phyloP scores from a whole-genome alignment of 2,888 invertebrate species.

The Copidosoma aretas region DNA sequence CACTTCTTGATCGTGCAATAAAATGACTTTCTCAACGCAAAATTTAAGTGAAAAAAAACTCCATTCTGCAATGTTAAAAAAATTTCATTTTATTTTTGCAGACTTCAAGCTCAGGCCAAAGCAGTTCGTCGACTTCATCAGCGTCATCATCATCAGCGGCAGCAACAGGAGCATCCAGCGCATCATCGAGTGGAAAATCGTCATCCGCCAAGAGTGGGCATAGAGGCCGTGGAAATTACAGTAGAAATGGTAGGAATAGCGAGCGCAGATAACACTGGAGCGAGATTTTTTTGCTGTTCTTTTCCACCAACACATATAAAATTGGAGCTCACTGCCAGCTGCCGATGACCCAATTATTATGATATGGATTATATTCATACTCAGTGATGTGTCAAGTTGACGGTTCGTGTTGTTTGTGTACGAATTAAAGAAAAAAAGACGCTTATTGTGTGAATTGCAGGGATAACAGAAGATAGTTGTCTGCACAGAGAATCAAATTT shows the following conservation, averaged over 20 bases:
- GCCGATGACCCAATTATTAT: no score
- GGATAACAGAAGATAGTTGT: no score
- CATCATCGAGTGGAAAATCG: constrained; percentile 15
- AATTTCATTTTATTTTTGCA: background rate
- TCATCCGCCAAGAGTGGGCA: constrained; percentile 50
- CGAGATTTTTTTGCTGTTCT: background rate
- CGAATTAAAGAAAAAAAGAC: no score
- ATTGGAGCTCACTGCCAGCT: no score
- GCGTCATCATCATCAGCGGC: constrained; percentile 9
- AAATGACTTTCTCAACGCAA: background rate
- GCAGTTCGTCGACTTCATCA: constrained; percentile 8
- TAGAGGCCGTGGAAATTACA: constrained; percentile 56
- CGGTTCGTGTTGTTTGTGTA: no score
- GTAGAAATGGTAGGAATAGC: constrained; percentile 56
- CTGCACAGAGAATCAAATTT: no score
- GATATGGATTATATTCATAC: no score
- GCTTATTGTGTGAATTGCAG: no score
- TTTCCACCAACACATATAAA: no score
- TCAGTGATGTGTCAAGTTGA: no score
- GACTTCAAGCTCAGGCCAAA: background rate
- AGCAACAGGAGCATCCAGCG: background rate
- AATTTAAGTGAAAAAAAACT: background rate
- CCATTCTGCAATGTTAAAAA: background rate
- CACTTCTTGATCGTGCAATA: background rate
- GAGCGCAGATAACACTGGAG: constrained; percentile 59